Evolutionary conservation across 2,888 invertebrate species (phyloP).

Genomic region (Myopa testacea): DNA sequence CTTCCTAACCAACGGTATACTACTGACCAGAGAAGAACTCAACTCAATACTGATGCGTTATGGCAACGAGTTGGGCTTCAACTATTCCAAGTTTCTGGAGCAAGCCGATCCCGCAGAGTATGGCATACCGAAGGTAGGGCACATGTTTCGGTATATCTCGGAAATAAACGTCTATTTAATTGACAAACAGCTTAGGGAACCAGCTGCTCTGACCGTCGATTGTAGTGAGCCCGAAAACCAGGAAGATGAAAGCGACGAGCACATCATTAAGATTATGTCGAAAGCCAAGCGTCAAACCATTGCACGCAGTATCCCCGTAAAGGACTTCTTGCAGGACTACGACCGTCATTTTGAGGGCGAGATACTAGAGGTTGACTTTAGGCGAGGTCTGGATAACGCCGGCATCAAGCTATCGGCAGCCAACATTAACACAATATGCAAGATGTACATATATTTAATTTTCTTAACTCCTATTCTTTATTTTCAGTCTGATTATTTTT

Average conservation of each 20-base stretch:
- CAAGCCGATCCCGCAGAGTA: conserved; percentile 70
- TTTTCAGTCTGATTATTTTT: too few relatives aligned
- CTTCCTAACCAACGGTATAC: conserved; percentile 76
- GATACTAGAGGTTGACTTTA: conserved; percentile 77
- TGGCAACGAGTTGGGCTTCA: conserved; percentile 81
- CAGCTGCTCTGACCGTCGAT: conserved; percentile 57
- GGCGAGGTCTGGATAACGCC: conserved; percentile 76
- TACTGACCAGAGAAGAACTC: conserved; percentile 75
- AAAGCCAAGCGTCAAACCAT: conserved; percentile 80
- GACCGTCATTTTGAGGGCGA: conserved; percentile 75
- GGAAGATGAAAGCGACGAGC: conserved; percentile 65
- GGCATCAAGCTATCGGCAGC: conserved; percentile 75
- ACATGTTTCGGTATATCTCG: conserved; percentile 47
- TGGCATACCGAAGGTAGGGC: conserved; percentile 55
- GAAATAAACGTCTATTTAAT: background rate
- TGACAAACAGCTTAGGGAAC: conserved; percentile 21
- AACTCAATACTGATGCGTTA: conserved; percentile 78
- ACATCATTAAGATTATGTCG: conserved; percentile 77
- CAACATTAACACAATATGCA: conserved; percentile 78
- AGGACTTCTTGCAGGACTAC: conserved; percentile 76
- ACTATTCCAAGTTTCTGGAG: conserved; percentile 77
- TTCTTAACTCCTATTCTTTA: background rate
- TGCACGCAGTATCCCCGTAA: conserved; percentile 73
- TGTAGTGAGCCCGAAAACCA: conserved; percentile 70
- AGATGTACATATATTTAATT: conserved; percentile 72